Conservation (phyloP, 2,113 vertebrate genomes). For the Hypomesus transpacificus region DNA sequence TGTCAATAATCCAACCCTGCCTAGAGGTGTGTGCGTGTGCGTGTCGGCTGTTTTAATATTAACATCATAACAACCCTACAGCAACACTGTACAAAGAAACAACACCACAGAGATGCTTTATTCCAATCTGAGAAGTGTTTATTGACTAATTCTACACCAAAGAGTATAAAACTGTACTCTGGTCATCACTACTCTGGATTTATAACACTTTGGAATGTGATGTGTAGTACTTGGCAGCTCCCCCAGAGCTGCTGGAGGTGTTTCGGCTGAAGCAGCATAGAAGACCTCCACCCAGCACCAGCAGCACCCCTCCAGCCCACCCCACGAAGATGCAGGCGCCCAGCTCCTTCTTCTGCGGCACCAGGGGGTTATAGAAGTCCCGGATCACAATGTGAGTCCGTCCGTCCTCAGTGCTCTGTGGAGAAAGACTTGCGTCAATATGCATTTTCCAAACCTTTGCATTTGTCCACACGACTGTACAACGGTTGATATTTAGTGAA, state of each 20-base stretch:
- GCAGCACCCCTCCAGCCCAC: constrained; percentile 67
- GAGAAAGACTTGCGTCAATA: not conserved
- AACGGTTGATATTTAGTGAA: not conserved
- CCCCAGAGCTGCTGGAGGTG: constrained; percentile 45
- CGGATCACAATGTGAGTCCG: constrained; percentile 64
- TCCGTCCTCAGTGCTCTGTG: constrained; percentile 61
- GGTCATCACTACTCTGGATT: too few species aligned
- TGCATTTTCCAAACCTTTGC: not conserved
- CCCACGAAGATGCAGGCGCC: constrained; percentile 73
- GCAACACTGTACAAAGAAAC: too few species aligned
- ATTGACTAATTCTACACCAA: too few species aligned
- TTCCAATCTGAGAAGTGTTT: too few species aligned
- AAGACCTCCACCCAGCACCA: constrained; percentile 69
- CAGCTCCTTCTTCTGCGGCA: constrained; percentile 57
- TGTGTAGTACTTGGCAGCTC: constrained; percentile 69
- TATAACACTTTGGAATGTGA: too few species aligned
- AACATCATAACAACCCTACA: too few species aligned
- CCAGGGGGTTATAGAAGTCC: constrained; percentile 61
- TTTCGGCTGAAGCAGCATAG: constrained; percentile 74
- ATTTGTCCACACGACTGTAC: not conserved
- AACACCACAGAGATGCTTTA: too few species aligned
- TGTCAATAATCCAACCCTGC: too few species aligned
- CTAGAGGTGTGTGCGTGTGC: too few species aligned
- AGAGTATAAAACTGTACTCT: too few species aligned
- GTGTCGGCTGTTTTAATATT: too few species aligned